Evolutionary conservation across 2,797 vertebrate species (phyloP), one percentile per base, ranked within the genome.

Genomic region (Acanthiza pusilla): DNA sequence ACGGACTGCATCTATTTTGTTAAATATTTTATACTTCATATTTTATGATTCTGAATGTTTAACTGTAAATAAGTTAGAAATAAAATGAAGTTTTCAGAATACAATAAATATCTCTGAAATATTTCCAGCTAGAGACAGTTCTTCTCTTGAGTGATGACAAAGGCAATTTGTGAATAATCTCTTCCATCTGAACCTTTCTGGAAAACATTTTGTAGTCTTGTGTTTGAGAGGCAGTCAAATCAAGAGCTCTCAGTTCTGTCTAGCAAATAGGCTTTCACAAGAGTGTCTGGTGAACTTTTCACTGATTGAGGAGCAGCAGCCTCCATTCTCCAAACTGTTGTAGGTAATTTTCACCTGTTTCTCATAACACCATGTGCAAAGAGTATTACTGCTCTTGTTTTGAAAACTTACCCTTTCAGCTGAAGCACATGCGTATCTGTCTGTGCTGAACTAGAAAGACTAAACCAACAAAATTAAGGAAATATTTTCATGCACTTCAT

Each of bases 51-150:
- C 88, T 95, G 76, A 91, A 95, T 97, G 94, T 97, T 96, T 86
- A 93, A 93, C 73, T 97, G 95, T 97, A 97, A 94, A 97, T 84
- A 97, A 96, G 94, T 94, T 96, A 96, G 95, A 96, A 96, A 97
- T 97, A 96, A 97, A 97, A 94, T 61, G 48, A 95, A 91, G 86
- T 96, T 97, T 97, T 97, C 91, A 93, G 92, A 95, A 96, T 88
- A 95, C 85, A 96, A 93, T 95, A 90, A 96, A 90, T 90, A 92
- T 74, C 83, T 96, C 93, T 97, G 89, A 94, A 94, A 17, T 93
- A 88, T 93, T 94, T 96, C 83, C 77, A 96, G 93, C 77, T 80
- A 96, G 91, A 95, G n/a, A 61, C 71, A 93, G 83, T 93, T 79
- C 38, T 95, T 96, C 85, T 91, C 68, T 90, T 67, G 74, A 93